Evolutionary conservation across 2,888 invertebrate genomes (phyloP), one percentile per base, ranked within the genome.

Genomic region (Synergus laeviventris): DNA sequence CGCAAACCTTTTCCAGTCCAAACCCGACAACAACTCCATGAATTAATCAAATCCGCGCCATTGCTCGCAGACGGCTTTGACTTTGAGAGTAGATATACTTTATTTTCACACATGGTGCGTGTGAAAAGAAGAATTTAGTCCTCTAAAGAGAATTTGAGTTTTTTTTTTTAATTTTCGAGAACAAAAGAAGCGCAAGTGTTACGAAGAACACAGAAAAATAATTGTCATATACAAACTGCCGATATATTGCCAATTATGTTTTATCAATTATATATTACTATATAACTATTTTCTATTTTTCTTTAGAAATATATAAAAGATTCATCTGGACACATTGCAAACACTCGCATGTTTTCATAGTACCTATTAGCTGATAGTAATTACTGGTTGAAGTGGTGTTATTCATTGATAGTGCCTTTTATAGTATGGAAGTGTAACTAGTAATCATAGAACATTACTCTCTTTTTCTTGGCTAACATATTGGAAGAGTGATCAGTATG

Each of bases 31-130:
- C 73, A 73, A 74, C 73, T 76, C 75, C 74, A 76, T 73, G 78
- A 80, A 85, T 82, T 80, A 83, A 81, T 84, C 73, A 79, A 77
- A 78, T 79, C 70, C 70, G 75, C 60, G 78, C 66, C 74, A 70
- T 70, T 70, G 49, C 70, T 31, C n/a, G 14, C 21, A 31, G 31
- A 31, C 31, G 45, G 49, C 49, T 70, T 49, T 70, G 31, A 21
- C 39, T 64, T 62, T 38, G 39, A 62, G 18, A 9, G 18, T 39
- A 8, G 16, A 45, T 11, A 21, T 64, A 14, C 42, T 21, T 42
- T 42, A 24, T 39, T 42, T 66, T 45, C 24, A 66, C 42, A 42
- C 64, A 18, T 64, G 18, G 39, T 39, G 18, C 39, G 21, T 39
- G 18, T 24, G 42, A 18, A 42, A 42, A 16, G 42, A 14, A 45